Evolutionary conservation across 2,113 vertebrate genomes (phyloP).

Genomic region (Strix uralensis): DNA sequence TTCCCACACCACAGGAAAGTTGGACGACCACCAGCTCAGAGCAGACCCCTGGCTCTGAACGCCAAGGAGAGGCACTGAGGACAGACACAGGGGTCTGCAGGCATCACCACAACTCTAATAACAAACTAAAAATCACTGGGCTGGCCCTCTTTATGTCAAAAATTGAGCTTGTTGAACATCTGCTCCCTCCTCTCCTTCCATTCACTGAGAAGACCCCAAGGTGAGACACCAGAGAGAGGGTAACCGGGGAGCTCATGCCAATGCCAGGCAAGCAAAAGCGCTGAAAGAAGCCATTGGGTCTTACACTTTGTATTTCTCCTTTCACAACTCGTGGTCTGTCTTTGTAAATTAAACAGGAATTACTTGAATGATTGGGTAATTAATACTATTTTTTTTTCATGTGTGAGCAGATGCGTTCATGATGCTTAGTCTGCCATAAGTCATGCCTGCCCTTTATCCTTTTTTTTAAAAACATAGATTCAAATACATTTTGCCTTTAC

Average conservation of each 20-base stretch:
- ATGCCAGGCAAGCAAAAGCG: background rate
- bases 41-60: background rate
- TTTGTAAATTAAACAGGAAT: background rate
- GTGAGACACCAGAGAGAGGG: background rate
- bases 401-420: background rate
- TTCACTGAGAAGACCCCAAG: background rate
- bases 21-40: background rate
- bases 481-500: background rate
- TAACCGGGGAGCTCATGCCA: background rate
- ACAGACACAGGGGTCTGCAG: background rate
- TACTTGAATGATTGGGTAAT: background rate
- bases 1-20: background rate
- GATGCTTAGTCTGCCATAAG: background rate
- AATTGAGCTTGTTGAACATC: background rate
- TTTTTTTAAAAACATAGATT: background rate
- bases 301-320: background rate
- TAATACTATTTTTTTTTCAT: background rate
- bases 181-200: background rate
- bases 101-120: background rate
- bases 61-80: background rate
- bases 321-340: background rate
- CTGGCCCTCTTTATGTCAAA: background rate
- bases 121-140: background rate
- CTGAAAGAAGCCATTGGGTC: background rate
- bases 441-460: background rate